Conservation (phyloP, 2,797 vertebrate species). For the Discoglossus pictus region DNA sequence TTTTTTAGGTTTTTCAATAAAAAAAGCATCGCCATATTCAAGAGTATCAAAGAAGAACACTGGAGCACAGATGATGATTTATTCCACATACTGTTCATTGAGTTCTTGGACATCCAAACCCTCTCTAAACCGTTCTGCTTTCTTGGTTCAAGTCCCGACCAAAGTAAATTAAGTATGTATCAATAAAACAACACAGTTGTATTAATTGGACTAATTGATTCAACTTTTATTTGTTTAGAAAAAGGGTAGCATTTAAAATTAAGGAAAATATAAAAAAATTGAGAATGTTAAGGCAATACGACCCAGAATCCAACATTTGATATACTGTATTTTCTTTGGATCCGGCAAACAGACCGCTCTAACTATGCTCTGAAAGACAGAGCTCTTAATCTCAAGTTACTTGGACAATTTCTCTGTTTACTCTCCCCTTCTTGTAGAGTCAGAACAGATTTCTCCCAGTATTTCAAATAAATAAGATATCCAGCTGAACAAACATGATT, state of each 20-base stretch:
- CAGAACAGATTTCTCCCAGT: conserved; percentile 82
- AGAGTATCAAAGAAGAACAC: conserved; percentile 6
- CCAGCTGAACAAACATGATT: conserved; percentile 94
- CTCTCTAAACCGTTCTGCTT: conserved; percentile 27
- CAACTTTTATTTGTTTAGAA: conserved; percentile 1
- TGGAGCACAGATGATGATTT: conserved; percentile 10
- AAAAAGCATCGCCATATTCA: conserved; percentile 8
- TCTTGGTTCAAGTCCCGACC: conserved; percentile 5
- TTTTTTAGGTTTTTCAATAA: conserved; percentile 26
- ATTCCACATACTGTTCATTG: conserved; percentile 22
- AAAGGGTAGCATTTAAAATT: conserved; percentile 18
- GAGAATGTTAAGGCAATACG: conserved; percentile 65
- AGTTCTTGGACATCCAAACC: conserved; percentile 39
- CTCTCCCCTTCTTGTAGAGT: conserved; percentile 74
- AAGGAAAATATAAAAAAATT: conserved; percentile 48
- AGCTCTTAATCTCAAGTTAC: conserved; percentile 77
- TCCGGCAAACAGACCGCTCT: conserved; percentile 72
- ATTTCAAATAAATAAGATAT: conserved; percentile 88
- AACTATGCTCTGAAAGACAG: conserved; percentile 74
- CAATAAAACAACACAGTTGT: conserved; percentile 2
- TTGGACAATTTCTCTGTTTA: conserved; percentile 78
- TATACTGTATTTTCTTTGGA: conserved; percentile 82
- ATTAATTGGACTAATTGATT: conserved; percentile 20
- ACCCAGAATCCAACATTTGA: conserved; percentile 70
- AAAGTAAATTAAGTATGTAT: neutral